Evolutionary conservation across 2,797 vertebrate genomes (phyloP).

Genomic region (Coreius guichenoti): DNA sequence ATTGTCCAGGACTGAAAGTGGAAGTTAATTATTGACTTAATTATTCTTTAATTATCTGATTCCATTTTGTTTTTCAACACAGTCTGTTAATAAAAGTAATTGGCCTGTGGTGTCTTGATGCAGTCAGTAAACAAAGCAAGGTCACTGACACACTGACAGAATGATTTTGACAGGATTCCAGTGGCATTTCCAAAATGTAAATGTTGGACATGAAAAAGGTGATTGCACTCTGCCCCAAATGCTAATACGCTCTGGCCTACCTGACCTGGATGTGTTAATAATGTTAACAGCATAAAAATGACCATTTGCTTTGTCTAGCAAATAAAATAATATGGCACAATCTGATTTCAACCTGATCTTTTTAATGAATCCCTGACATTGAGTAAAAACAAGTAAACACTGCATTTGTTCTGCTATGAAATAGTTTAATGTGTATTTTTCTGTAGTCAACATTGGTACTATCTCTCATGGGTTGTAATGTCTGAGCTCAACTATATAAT

Average conservation of each 20-base stretch:
- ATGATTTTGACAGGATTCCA: conserved; percentile 70
- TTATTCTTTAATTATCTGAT: conserved; percentile 81
- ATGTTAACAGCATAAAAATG: background rate
- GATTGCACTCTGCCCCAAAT: conserved; percentile 1
- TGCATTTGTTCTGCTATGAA: conserved; percentile 20
- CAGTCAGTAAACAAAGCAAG: conserved; percentile 73
- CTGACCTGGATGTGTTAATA: background rate
- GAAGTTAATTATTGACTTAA: conserved; percentile 85
- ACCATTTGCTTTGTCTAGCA: conserved; percentile 15
- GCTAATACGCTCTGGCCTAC: conserved; percentile 11
- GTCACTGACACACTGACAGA: conserved; percentile 75
- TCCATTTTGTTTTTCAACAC: conserved; percentile 80
- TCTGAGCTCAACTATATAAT: conserved; percentile 18
- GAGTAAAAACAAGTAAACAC: conserved; percentile 35
- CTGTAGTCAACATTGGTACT: conserved; percentile 32
- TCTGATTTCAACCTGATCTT: conserved; percentile 44
- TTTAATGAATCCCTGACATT: conserved; percentile 45
- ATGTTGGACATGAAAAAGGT: conserved; percentile 72
- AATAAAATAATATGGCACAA: conserved; percentile 32
- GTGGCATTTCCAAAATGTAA: conserved; percentile 78
- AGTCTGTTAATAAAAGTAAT: conserved; percentile 82
- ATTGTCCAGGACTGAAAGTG: conserved; percentile 85
- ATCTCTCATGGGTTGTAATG: conserved; percentile 24
- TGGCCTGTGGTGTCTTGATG: conserved; percentile 73
- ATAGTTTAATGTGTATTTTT: conserved; percentile 52